A percentile compares a stretch with the other conserved stretches of the same genome.
These are phyloP conservation scores for Scolopax mira DNA, from an alignment of 2,113 vertebrate species.

Conservation along the genomic window DNA sequence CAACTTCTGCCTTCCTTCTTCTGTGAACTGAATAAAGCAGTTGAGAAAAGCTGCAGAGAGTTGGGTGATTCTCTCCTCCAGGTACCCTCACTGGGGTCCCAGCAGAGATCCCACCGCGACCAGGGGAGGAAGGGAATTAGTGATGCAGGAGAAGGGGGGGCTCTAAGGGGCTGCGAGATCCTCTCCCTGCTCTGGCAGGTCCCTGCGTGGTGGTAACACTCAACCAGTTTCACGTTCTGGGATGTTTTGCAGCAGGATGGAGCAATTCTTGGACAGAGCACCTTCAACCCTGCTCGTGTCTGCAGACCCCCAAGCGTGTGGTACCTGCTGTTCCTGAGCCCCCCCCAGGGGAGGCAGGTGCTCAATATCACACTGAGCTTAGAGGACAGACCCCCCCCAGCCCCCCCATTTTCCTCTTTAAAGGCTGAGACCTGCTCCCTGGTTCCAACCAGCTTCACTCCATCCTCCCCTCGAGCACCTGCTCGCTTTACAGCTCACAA, in stretches of 20 bases:
- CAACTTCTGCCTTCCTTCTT: background rate
- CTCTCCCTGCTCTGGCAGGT: background rate
- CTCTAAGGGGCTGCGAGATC: background rate
- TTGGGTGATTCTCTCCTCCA: background rate
- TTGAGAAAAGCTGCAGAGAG: background rate
- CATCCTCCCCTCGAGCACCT: background rate
- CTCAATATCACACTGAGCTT: background rate
- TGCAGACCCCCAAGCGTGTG: background rate
- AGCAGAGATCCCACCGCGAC: background rate
- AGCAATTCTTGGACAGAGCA: background rate
- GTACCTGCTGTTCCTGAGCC: rapidly evolving
- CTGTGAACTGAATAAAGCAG: conserved; percentile 28
- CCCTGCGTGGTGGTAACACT: rapidly evolving
- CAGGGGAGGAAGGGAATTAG: background rate
- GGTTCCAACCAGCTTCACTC: background rate
- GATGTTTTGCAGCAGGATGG: background rate
- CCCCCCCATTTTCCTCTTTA: rapidly evolving
- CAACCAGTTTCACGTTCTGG: background rate
- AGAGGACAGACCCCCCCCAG: rapidly evolving
- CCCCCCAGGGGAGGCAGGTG: rapidly evolving
- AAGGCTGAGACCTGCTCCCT: background rate
- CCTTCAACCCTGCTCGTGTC: background rate
- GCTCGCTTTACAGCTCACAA: background rate
- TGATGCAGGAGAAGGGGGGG: background rate
- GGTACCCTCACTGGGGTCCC: background rate